phyloP scores from a whole-genome alignment of 2,113 vertebrate genomes.

The Apodemus sylvaticus region DNA sequence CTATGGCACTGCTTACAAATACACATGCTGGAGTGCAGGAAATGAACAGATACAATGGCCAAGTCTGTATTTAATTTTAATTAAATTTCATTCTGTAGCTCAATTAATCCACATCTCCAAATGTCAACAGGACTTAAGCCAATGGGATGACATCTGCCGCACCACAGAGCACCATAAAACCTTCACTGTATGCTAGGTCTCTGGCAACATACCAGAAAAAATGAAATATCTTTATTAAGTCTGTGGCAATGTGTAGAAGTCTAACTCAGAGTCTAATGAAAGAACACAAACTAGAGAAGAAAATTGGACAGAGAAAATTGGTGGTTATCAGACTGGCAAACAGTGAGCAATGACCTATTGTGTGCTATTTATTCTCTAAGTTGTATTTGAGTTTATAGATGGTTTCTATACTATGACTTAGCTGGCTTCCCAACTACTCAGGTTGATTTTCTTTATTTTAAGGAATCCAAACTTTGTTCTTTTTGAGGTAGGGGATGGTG shows the following conservation, averaged over 20 bases:
- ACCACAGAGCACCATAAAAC: conserved; percentile 92
- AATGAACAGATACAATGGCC: conserved; percentile 90
- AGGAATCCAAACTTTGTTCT: conserved; percentile 4
- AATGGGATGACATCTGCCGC: conserved; percentile 98
- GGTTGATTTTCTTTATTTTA: conserved; percentile 1
- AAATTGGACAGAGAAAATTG: conserved; percentile 66
- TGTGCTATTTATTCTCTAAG: conserved; percentile 68
- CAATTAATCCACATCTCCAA: conserved; percentile 96
- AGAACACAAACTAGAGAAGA: conserved; percentile 69
- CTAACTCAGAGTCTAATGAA: conserved; percentile 73
- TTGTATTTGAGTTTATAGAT: conserved; percentile 57
- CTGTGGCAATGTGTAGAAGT: conserved; percentile 77
- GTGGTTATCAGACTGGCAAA: conserved; percentile 41
- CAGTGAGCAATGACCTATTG: conserved; percentile 64
- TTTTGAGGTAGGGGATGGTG: background rate
- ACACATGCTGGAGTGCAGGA: conserved; percentile 86
- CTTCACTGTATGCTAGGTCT: conserved; percentile 87
- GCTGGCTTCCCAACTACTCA: conserved; percentile 1
- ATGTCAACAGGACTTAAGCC: conserved; percentile 98
- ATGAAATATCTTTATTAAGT: conserved; percentile 84
- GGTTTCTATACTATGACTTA: conserved; percentile 62
- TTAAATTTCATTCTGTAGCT: conserved; percentile 96
- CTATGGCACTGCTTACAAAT: conserved; percentile 87
- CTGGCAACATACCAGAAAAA: conserved; percentile 86
- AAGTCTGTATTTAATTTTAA: conserved; percentile 95